Conservation (phyloP, 2,797 vertebrate genomes). For the Argentina silus region DNA sequence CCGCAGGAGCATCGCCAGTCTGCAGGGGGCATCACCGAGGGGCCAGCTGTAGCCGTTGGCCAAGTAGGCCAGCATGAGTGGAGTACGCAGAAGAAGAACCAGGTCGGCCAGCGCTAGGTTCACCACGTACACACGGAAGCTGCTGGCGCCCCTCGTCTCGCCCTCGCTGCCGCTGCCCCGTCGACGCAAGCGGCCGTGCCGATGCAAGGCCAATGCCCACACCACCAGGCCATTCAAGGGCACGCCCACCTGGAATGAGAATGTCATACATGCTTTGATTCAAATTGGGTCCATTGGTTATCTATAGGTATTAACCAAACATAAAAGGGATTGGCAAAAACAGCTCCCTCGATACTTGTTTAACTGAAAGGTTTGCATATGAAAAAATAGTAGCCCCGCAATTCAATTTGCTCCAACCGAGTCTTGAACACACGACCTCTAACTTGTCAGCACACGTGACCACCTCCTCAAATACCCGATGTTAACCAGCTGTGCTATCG, state of each 20-base stretch:
- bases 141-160: conserved; percentile 70
- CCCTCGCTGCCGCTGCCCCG: conserved; percentile 42
- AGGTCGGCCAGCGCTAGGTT: conserved; percentile 80
- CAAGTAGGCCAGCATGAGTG: conserved; percentile 74
- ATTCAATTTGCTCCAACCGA: no score
- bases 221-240: conserved; percentile 77
- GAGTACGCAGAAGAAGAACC: conserved; percentile 74
- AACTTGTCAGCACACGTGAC: no score
- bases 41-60: conserved; percentile 71
- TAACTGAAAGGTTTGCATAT: no score
- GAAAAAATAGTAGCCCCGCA: no score
- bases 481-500: no score
- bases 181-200: conserved; percentile 45
- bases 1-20: conserved; percentile 72
- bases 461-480: no score
- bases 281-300: background rate
- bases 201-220: conserved; percentile 71
- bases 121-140: conserved; percentile 79
- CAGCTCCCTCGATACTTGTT: background rate
- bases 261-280: background rate
- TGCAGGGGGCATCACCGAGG: conserved; percentile 60
- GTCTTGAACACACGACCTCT: no score
- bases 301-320: background rate
- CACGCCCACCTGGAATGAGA: conserved; percentile 65
- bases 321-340: background rate